Evolutionary conservation across 35 echinoderm and acorn worm genomes (phyloP).

Genomic region (Ptychodera flava): DNA sequence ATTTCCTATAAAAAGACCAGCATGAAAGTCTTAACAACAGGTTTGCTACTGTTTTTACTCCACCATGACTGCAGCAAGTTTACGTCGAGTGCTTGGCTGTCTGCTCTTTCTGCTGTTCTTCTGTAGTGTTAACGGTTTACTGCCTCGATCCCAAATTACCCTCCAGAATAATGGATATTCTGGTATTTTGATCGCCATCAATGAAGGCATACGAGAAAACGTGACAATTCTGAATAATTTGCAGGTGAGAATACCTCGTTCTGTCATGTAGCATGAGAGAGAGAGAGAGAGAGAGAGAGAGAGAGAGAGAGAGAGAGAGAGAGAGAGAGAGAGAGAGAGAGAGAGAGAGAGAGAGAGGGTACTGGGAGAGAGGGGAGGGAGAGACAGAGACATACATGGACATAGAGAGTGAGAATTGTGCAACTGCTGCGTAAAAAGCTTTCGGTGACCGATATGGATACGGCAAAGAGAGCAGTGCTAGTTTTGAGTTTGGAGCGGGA

Average conservation of each 20-base stretch:
- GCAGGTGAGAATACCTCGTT: not conserved
- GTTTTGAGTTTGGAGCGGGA: too few relatives aligned
- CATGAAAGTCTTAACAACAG: not conserved
- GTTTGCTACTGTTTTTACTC: too few relatives aligned
- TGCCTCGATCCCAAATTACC: not conserved
- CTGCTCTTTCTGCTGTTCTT: not conserved
- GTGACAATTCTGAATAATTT: not conserved
- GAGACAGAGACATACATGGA: not conserved
- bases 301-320: not conserved
- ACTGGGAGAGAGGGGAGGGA: not conserved
- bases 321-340: not conserved
- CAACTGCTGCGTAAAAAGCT: not conserved
- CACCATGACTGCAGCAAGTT: too few relatives aligned
- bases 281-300: not conserved
- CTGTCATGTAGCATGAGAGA: not conserved
- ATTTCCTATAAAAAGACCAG: not conserved
- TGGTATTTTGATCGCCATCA: not conserved
- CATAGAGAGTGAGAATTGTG: not conserved
- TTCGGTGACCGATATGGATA: too few relatives aligned
- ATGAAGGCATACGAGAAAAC: not conserved
- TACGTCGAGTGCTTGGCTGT: not conserved
- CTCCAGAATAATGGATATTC: not conserved
- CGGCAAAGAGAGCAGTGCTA: too few relatives aligned
- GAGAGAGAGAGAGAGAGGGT: not conserved
- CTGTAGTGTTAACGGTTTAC: not conserved